These are phyloP conservation scores for Argopecten irradians DNA, from an alignment of 1,140 invertebrate genomes.

Conservation along the genomic window DNA sequence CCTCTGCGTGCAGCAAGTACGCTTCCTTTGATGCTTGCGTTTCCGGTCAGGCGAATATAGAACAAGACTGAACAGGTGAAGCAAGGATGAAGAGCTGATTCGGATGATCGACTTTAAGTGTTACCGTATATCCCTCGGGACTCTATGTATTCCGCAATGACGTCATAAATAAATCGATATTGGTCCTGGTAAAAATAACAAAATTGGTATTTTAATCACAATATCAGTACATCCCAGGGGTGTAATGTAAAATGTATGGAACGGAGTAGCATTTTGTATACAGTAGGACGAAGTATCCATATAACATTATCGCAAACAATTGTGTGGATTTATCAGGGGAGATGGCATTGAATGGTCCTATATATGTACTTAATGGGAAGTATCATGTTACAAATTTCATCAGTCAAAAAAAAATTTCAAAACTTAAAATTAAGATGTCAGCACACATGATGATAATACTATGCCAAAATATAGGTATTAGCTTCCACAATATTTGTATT, in stretches of 20 bases:
- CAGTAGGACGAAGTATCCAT: not conserved
- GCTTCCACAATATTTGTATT: too few species aligned
- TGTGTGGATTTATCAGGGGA: too few species aligned
- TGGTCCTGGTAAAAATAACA: conserved; percentile 86
- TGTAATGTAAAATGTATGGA: not conserved
- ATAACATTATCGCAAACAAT: not conserved
- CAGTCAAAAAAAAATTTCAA: too few species aligned
- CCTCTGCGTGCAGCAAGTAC: not conserved
- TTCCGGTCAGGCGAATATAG: not conserved
- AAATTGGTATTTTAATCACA: not conserved
- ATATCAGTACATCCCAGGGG: not conserved
- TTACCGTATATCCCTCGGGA: conserved; percentile 87
- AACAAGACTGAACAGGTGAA: not conserved
- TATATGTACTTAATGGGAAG: too few species aligned
- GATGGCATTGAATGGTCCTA: too few species aligned
- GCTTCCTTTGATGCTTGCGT: not conserved
- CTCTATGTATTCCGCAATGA: conserved; percentile 92
- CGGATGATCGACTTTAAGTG: conserved; percentile 26
- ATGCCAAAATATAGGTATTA: too few species aligned
- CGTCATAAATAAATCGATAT: conserved; percentile 97
- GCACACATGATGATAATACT: too few species aligned
- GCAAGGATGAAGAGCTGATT: not conserved
- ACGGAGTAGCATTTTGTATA: not conserved
- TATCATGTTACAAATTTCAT: too few species aligned
- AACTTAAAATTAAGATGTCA: too few species aligned